These are phyloP conservation scores for Meda fulgida DNA, from an alignment of 2,797 vertebrate species.

Conservation along the genomic window DNA sequence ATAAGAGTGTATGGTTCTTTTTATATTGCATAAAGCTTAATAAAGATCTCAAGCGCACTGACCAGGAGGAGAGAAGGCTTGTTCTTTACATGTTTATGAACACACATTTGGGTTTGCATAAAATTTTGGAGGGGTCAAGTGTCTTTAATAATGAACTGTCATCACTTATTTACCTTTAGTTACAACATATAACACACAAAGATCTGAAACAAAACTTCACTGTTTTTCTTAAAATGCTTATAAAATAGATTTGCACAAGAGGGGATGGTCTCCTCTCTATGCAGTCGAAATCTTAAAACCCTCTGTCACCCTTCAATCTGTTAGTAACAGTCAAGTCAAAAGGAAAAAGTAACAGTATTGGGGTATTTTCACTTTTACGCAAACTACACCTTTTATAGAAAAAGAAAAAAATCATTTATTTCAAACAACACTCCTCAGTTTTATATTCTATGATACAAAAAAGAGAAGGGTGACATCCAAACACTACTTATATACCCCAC, in stretches of 20 bases:
- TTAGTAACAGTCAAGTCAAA: conserved; percentile 35
- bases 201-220: conserved; percentile 10
- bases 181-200: conserved; percentile 11
- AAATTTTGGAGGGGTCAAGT: background rate
- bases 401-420: conserved; percentile 57
- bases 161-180: background rate
- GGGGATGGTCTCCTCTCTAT: background rate
- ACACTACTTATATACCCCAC: conserved; percentile 41
- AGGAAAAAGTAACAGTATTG: conserved; percentile 11
- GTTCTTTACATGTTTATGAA: conserved; percentile 8
- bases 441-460: conserved; percentile 52
- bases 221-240: conserved; percentile 9
- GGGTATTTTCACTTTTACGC: conserved; percentile 28
- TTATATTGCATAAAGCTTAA: conserved; percentile 60
- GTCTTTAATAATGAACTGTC: conserved; percentile 33
- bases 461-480: conserved; percentile 37
- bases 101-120: conserved; percentile 12
- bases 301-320: conserved; percentile 8
- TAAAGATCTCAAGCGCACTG: conserved; percentile 59
- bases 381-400: conserved; percentile 46
- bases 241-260: conserved; percentile 16
- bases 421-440: conserved; percentile 48
- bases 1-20: conserved; percentile 59
- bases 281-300: conserved; percentile 3
- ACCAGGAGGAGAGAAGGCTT: conserved; percentile 23